Conservation (phyloP, 1,140 invertebrate genomes). For the Sipha flava region DNA sequence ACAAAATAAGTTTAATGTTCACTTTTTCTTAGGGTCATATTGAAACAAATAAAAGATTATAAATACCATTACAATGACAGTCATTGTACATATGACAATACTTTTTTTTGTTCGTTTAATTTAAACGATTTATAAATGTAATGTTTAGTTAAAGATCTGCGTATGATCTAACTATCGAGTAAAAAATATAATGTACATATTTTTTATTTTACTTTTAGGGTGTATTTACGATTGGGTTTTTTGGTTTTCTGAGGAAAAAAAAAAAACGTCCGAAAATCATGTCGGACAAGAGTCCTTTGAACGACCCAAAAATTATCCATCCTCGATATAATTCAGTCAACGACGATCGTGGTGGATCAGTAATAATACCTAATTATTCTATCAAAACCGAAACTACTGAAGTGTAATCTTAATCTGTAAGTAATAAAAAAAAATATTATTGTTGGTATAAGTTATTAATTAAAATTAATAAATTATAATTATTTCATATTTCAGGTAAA, state of each 20-base stretch:
- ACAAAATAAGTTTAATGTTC: too few species aligned
- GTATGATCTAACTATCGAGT: too few species aligned
- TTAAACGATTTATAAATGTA: too few species aligned
- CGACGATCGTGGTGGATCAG: neutral
- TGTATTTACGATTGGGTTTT: neutral
- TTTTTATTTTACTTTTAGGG: neutral
- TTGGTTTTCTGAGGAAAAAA: constrained; percentile 16
- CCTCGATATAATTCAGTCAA: constrained; percentile 13
- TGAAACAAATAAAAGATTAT: too few species aligned
- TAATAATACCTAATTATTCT: neutral
- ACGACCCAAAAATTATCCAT: neutral
- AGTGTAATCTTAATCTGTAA: neutral
- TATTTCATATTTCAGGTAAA: neutral
- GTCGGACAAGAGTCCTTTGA: constrained; percentile 12
- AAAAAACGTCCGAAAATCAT: neutral
- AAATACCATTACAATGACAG: too few species aligned
- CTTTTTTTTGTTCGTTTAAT: too few species aligned
- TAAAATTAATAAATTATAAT: neutral
- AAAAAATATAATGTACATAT: too few species aligned
- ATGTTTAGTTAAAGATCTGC: too few species aligned
- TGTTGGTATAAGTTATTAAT: too few species aligned
- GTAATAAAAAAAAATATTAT: too few species aligned
- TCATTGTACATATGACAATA: too few species aligned
- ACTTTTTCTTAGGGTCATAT: too few species aligned
- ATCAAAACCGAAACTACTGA: neutral